These are phyloP conservation scores for Dryobotodes eremita DNA, from an alignment of 2,888 invertebrate genomes.

Conservation along the genomic window DNA sequence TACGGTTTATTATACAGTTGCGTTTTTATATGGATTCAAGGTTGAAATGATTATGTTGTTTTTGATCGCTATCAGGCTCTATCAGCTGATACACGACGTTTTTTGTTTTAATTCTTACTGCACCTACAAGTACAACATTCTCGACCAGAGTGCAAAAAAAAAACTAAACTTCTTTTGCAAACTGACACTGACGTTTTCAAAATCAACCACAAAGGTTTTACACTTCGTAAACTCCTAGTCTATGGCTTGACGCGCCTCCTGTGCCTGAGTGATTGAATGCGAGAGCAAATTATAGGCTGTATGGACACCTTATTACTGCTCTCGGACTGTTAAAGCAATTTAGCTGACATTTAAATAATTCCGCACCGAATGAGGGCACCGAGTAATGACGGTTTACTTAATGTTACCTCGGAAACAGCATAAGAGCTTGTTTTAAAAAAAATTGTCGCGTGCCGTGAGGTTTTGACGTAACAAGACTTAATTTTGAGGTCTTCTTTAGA, in stretches of 20 bases:
- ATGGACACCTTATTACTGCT: constrained; percentile 88
- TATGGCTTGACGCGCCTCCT: constrained; percentile 70
- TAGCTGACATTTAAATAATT: constrained; percentile 91
- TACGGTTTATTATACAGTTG: constrained; percentile 59
- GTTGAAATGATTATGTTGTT: constrained; percentile 49
- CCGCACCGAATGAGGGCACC: constrained; percentile 81
- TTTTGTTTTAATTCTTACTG: constrained; percentile 21
- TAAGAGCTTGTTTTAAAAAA: constrained; percentile 59
- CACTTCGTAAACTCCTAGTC: constrained; percentile 60
- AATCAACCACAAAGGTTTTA: constrained; percentile 39
- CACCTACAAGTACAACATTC: constrained; percentile 10
- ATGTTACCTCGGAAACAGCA: constrained; percentile 75
- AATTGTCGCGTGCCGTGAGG: constrained; percentile 70
- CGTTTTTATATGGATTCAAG: constrained; percentile 56
- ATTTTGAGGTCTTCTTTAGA: constrained; percentile 44
- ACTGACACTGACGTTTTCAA: constrained; percentile 38
- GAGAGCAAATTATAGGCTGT: constrained; percentile 87
- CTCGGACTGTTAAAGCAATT: constrained; percentile 89
- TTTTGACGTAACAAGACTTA: constrained; percentile 33
- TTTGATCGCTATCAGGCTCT: constrained; percentile 47
- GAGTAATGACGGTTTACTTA: constrained; percentile 82
- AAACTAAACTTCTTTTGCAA: background rate
- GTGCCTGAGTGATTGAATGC: constrained; percentile 87
- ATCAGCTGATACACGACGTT: constrained; percentile 23
- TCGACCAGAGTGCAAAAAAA: constrained; percentile 7